A percentile compares a stretch with the other conserved stretches of the same genome.
Evolutionary conservation across 1,140 invertebrate species (phyloP).

Genomic region (Macrotrachela quadricornifera): DNA sequence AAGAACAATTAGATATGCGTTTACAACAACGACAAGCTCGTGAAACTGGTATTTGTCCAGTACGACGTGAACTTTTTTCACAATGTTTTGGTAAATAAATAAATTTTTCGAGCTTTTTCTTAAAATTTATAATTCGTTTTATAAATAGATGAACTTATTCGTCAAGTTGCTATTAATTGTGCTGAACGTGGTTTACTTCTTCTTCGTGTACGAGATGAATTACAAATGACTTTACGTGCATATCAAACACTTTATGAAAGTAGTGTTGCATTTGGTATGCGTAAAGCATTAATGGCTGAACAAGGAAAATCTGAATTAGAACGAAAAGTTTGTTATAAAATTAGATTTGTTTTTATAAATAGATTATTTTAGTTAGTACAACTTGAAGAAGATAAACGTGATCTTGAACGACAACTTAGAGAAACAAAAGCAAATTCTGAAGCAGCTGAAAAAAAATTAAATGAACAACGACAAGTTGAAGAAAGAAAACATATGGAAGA

Average conservation of each 20-base stretch:
- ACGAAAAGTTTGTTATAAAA: conserved; percentile 22
- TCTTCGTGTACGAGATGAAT: conserved; percentile 73
- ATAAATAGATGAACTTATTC: conserved; percentile 58
- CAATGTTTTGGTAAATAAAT: conserved; percentile 67
- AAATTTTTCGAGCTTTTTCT: too few species aligned
- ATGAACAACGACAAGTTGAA: conserved; percentile 57
- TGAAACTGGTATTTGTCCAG: conserved; percentile 86
- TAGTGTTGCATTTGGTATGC: conserved; percentile 85
- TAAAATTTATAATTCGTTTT: too few species aligned
- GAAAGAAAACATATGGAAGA: conserved; percentile 76
- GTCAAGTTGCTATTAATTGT: conserved; percentile 89
- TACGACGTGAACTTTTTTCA: conserved; percentile 72
- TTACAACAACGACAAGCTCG: conserved; percentile 71
- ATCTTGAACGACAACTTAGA: conserved; percentile 51
- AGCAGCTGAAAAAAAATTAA: conserved; percentile 57
- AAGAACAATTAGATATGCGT: conserved; percentile 74
- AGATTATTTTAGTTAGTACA: conserved; percentile 23
- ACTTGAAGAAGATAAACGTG: conserved; percentile 45
- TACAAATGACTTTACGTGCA: conserved; percentile 78
- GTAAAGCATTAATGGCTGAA: conserved; percentile 69
- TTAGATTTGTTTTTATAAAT: too few species aligned
- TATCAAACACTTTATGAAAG: conserved; percentile 86
- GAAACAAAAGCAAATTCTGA: conserved; percentile 63
- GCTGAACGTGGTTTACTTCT: conserved; percentile 79
- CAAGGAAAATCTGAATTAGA: conserved; percentile 48